Evolutionary conservation across 2,113 vertebrate genomes (phyloP).

Genomic region (Cyphomyrus discorhynchus): DNA sequence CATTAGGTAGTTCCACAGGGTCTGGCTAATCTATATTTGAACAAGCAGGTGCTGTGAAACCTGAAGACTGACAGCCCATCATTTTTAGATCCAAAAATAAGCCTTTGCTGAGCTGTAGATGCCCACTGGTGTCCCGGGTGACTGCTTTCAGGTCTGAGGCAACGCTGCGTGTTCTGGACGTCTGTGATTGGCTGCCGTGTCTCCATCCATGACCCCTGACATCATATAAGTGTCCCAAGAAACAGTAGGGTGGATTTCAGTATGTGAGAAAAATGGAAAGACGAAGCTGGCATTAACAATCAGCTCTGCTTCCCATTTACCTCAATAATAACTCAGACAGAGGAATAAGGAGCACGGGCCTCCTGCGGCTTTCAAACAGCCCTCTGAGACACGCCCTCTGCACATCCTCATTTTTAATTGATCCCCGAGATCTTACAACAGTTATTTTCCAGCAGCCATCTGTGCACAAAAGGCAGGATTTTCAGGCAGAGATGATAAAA

Average conservation of each 20-base stretch:
- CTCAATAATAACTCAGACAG: background rate
- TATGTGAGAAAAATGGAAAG: background rate
- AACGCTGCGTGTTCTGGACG: background rate
- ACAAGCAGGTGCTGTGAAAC: background rate
- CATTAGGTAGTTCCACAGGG: background rate
- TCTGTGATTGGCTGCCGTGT: background rate
- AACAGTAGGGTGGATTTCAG: background rate
- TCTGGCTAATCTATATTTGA: background rate
- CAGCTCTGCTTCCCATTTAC: background rate
- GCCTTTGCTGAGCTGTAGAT: background rate
- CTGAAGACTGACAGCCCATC: background rate
- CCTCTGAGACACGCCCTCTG: background rate
- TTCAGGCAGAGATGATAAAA: background rate
- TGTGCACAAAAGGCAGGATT: background rate
- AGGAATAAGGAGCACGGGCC: background rate
- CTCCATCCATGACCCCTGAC: background rate
- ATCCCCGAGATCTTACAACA: background rate
- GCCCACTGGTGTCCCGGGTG: background rate
- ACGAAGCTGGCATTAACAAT: background rate
- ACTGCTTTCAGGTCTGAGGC: background rate
- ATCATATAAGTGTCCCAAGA: background rate
- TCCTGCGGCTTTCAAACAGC: background rate
- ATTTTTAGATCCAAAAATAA: conserved; percentile 1
- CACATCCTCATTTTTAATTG: background rate
- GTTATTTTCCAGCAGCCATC: background rate